Base-by-base conservation (phyloP, 2,888 invertebrate genomes). In the Pinctada fucata region DNA sequence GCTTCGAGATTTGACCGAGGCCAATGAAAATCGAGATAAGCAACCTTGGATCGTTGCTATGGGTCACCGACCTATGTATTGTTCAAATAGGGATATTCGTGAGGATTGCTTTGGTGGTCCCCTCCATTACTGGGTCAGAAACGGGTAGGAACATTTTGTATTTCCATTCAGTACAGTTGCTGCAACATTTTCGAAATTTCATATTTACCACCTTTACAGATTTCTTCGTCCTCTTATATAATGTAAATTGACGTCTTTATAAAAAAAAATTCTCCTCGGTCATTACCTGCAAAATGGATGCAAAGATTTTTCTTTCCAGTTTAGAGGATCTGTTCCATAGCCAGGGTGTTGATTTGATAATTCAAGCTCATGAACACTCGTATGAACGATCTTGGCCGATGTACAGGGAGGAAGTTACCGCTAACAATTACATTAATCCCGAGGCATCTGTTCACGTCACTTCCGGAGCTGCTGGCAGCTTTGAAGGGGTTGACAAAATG, bases 11-110 rank as follows among this genome's bases (percentile, higher is more conserved):
- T 78, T 91, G 49, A 84, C 86, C 77, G 82, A 83, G 77, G 92
- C 89, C 76, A 89, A 89, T 81, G 49, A 84, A 74, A 85, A 87
- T 48, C 83, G 90, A 66, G 68, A 82, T 8, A 78, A 81, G 4
- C 81, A 74, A 3, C 90, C 92, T 0, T 92, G 92, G 92, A 88
- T 92, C 16, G 84, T 92, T 48, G 90, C 90, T 1, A 83, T 90
- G 75, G 91, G 91, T 45, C 91, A 91, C 71, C 84, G 91, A 16
- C 92, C 92, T 3, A 89, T 92, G 88, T 92, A 92, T 79, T 92
- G 92, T 76, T 91, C 91, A 3, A 92, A 92, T 75, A 85, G 80
- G 2, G 90, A 91, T 74, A 31, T 31, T 31, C 84, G 86, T 0
- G 90, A 88, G 50, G 90, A 90, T 68, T 90, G 91, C 72, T 85